Percentiles rank a stretch among this genome's conserved stretches.
Evolutionary conservation across 2,888 invertebrate genomes (phyloP).

Genomic region (Ormyrus nitidulus): DNA sequence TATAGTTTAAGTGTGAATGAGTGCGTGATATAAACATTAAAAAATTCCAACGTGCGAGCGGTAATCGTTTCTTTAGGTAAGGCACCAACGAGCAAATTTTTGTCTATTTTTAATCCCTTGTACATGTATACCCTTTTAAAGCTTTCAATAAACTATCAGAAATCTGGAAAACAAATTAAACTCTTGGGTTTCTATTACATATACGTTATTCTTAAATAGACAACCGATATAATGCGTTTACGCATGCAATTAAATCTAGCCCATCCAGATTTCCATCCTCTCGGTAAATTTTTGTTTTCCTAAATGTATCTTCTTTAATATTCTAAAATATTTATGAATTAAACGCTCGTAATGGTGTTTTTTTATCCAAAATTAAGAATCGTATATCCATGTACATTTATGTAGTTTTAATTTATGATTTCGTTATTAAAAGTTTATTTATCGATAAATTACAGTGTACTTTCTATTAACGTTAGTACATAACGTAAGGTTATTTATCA

Average conservation of each 20-base stretch:
- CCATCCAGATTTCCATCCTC: slow-evolving; percentile 70
- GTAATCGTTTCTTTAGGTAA: slow-evolving; percentile 69
- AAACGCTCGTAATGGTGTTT: slow-evolving; percentile 60
- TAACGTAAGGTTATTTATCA: too few species aligned
- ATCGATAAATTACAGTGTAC: too few species aligned
- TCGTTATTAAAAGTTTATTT: too few species aligned
- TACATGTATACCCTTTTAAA: slow-evolving; percentile 71
- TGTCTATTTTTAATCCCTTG: slow-evolving; percentile 70
- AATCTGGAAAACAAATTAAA: slow-evolving; percentile 70
- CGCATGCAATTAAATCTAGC: slow-evolving; percentile 52
- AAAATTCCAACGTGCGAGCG: slow-evolving; percentile 61
- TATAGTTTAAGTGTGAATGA: slow-evolving; percentile 55
- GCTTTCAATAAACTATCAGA: slow-evolving; percentile 73
- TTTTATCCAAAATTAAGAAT: not conserved
- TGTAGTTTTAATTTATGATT: too few species aligned
- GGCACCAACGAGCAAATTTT: slow-evolving; percentile 66
- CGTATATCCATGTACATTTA: too few species aligned
- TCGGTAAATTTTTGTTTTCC: slow-evolving; percentile 60
- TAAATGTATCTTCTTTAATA: not conserved
- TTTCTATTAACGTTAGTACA: too few species aligned
- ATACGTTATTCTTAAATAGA: slow-evolving; percentile 60
- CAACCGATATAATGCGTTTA: slow-evolving; percentile 35
- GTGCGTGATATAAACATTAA: slow-evolving; percentile 53
- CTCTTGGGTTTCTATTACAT: slow-evolving; percentile 70
- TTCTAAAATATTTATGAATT: not conserved